These are phyloP conservation scores for Gobiocypris rarus DNA, from an alignment of 2,113 vertebrate genomes.

Conservation along the genomic window DNA sequence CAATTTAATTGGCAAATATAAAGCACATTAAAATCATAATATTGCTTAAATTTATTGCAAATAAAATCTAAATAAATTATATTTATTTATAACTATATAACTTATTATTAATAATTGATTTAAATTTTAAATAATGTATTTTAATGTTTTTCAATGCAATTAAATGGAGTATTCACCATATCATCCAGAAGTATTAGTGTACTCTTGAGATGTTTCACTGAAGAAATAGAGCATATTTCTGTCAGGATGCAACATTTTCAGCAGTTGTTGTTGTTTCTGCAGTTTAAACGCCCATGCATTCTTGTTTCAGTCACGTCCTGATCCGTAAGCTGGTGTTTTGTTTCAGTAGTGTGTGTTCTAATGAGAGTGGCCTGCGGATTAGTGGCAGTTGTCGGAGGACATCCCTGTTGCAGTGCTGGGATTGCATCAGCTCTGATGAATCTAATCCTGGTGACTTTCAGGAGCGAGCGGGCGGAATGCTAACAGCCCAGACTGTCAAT, in stretches of 20 bases:
- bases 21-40: too few species aligned
- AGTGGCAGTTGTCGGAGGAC: constrained; percentile 35
- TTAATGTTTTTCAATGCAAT: too few species aligned
- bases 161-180: background rate
- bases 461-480: constrained; percentile 45
- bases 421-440: constrained; percentile 48
- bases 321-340: background rate
- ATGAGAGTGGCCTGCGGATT: constrained; percentile 8
- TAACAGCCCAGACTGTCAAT: constrained; percentile 52
- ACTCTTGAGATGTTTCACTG: background rate
- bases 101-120: too few species aligned
- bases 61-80: too few species aligned
- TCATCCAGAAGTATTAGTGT: background rate
- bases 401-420: constrained; percentile 17
- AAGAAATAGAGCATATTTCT: background rate
- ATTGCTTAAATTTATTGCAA: too few species aligned
- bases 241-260: too few species aligned
- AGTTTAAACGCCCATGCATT: background rate
- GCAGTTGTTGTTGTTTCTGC: background rate
- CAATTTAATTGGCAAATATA: too few species aligned
- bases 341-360: background rate
- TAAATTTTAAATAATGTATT: too few species aligned
- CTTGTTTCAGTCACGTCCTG: background rate
- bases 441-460: constrained; percentile 52
- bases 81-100: too few species aligned